Conservation (phyloP, 2,113 vertebrate species). For the Passer montanus region DNA sequence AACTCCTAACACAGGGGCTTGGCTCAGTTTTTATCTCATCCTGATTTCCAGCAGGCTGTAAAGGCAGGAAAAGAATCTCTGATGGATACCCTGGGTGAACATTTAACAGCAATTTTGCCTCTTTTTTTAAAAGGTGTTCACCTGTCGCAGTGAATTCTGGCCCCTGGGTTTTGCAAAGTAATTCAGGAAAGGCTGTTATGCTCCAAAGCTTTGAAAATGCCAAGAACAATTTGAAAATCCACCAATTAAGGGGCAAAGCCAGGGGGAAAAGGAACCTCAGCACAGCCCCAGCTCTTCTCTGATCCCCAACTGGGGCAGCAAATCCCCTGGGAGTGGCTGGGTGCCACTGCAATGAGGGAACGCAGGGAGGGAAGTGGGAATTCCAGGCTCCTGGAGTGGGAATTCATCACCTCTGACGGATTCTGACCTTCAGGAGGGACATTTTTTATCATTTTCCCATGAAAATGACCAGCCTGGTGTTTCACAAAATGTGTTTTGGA, state of each 20-base stretch:
- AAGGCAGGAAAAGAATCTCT: not conserved
- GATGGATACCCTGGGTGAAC: not conserved
- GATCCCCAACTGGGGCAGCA: rapidly evolving
- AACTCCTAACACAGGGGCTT: not conserved
- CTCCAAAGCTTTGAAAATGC: not conserved
- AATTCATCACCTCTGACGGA: not conserved
- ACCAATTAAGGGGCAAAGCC: not conserved
- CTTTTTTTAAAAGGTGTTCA: not conserved
- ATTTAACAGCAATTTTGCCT: not conserved
- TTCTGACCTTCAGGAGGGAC: not conserved
- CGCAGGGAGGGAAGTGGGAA: not conserved
- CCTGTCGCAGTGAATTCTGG: not conserved
- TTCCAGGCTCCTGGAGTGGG: not conserved
- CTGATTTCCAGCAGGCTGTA: not conserved
- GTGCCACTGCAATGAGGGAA: not conserved
- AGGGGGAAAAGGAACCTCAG: not conserved
- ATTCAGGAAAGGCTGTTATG: rapidly evolving
- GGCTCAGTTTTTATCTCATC: not conserved
- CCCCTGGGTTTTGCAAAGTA: not conserved
- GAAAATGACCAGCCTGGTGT: not conserved
- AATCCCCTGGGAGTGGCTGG: not conserved
- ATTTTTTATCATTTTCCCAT: not conserved
- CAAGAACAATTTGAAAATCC: not conserved
- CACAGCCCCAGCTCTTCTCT: not conserved
- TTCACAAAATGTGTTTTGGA: not conserved